Conservation (phyloP, 2,797 vertebrate genomes). For the Brachymystax lenok region DNA sequence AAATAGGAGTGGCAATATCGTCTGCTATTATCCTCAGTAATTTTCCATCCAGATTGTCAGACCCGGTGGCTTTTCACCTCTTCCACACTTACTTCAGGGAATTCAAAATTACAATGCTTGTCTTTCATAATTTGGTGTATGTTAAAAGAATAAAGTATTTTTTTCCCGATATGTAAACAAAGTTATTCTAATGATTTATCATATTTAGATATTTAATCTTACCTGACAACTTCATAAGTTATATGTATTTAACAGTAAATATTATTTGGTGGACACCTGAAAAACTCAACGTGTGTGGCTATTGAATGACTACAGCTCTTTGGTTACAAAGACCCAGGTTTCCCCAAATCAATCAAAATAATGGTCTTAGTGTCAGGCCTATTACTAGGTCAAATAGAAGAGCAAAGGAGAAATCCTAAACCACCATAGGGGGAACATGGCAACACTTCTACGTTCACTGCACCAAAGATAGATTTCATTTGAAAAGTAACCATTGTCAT, state of each 20-base stretch:
- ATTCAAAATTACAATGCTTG: too few species aligned
- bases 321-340: background rate
- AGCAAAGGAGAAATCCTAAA: too few species aligned
- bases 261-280: slow-evolving; percentile 50
- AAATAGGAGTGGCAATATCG: too few species aligned
- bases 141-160: too few species aligned
- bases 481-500: background rate
- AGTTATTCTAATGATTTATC: background rate
- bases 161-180: too few species aligned
- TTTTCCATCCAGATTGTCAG: too few species aligned
- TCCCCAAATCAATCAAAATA: background rate
- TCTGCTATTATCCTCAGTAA: too few species aligned
- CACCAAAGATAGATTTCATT: background rate
- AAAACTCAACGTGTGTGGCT: slow-evolving; percentile 21
- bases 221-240: slow-evolving; percentile 27
- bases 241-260: slow-evolving; percentile 17
- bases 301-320: slow-evolving; percentile 23
- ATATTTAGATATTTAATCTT: background rate
- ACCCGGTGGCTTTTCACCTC: too few species aligned
- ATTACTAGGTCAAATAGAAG: background rate
- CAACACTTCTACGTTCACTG: background rate
- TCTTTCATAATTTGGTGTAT: too few species aligned
- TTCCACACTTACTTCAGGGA: too few species aligned
- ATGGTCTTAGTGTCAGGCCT: background rate
- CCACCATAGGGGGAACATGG: background rate